Evolutionary conservation across 92 coral and sea anemone species (phyloP), one percentile per base, ranked within the genome.

Genomic region (Pocillopora meandrina): DNA sequence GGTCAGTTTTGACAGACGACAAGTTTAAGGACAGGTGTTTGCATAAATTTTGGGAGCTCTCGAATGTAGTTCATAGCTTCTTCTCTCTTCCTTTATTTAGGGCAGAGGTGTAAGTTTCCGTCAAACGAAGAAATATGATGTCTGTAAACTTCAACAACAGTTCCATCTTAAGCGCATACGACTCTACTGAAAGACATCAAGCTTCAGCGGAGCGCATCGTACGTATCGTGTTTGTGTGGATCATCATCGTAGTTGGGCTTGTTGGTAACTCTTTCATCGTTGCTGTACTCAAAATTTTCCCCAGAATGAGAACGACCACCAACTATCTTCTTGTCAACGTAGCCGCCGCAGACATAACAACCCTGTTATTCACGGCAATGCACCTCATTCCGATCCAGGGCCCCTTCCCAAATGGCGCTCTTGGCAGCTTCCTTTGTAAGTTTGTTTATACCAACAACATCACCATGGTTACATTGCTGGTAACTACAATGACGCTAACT

Each of bases 311-410:
- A 65, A 90, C 90, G 2, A 90, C 93, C 3, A 90, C 90, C 15
- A 90, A 90, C 78, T 71, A 75, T 19, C 83, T 90, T 4, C 69
- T 90, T 17, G 71, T 87, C 17, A 90, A 90, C 86, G 93, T 90
- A 11, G 93, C 93, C 9, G 88, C 74, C 61, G 90, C 93, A 36
- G 93, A 90, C 70, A 90, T 90, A 77, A 66, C 77, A 17, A 87
- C 88, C 0, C 75, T 90, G 57, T 17, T 87, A 9, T 72, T 90
- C 9, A 90, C 93, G 18, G 85, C 86, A 2, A 65, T 83, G 31
- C 93, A 90, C 59, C 71, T 89, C 11, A n/a, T 86, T 12, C 76
- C 85, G 8, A 34, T 64, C 36, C 63, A 57, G 21, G 81, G 31
- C 8, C 61, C 75, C 31, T 52, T 75, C 58, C 62, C 68, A 56